Conservation (phyloP, 2,888 invertebrate species). For the Parelbella ahira region DNA sequence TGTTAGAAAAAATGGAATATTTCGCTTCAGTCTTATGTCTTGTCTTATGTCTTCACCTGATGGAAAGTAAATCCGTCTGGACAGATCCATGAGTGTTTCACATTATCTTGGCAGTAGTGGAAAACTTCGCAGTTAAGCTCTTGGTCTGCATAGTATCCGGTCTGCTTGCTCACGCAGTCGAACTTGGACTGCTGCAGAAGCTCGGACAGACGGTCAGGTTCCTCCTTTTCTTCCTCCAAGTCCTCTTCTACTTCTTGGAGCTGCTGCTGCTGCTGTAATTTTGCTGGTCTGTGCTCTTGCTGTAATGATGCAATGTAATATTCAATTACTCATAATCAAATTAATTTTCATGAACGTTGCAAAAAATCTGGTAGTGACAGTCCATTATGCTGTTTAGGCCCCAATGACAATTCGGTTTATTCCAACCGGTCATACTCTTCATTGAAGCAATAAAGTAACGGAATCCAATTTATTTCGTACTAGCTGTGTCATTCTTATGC, state of each 20-base stretch:
- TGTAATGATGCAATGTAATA: conserved; percentile 35
- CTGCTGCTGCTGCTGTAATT: conserved; percentile 47
- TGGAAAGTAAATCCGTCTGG: conserved; percentile 95
- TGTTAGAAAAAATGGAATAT: too few species aligned
- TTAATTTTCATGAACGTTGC: too few species aligned
- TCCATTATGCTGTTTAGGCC: too few species aligned
- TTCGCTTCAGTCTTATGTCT: too few species aligned
- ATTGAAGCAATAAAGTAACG: too few species aligned
- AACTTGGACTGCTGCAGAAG: conserved; percentile 92
- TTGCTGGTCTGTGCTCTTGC: conserved; percentile 52
- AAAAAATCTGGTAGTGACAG: too few species aligned
- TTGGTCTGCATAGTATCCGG: conserved; percentile 95
- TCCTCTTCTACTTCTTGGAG: conserved; percentile 60
- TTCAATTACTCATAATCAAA: too few species aligned
- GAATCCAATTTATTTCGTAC: too few species aligned
- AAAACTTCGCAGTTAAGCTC: conserved; percentile 94
- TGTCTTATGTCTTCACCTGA: conserved; percentile 76
- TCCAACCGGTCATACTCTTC: too few species aligned
- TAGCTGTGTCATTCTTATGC: too few species aligned
- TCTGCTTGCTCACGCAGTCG: conserved; percentile 88
- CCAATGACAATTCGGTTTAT: too few species aligned
- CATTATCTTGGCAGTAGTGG: conserved; percentile 95
- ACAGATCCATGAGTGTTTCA: conserved; percentile 95
- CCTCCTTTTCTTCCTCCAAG: conserved; percentile 88
- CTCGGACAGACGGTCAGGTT: conserved; percentile 90